Evolutionary conservation across 2,797 vertebrate genomes (phyloP), one percentile per base, ranked within the genome.

Genomic region (Pelochelys cantorii): DNA sequence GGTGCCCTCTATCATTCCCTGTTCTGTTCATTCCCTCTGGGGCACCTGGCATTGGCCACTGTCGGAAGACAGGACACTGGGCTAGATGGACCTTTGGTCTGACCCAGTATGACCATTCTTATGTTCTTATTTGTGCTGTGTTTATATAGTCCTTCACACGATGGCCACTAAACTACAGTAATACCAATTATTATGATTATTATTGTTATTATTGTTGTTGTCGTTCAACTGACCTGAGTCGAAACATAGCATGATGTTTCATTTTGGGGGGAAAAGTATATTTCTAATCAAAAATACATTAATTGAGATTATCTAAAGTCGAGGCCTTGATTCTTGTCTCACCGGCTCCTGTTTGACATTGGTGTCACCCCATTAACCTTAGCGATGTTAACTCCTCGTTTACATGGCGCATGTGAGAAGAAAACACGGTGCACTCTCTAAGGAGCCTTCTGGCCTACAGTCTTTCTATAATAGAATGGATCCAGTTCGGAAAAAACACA

Each of bases 201-300:
- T 68, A 48, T 48, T 48, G 42, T 48, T 48, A 12, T 60, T 57
- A 57, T 54, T 48, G 53, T 54, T 54, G 53, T 57, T 29, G 11
- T 60, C 25, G 20, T 23, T 37, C 34, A 37, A 5, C 37, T 71
- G 65, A 17, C n/a, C n/a, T 22, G 5, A 17, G 18, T 68, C 6
- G 42, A 29, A 52, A 52, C 15, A 96, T 97, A 96, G 87, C 85
- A 90, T 94, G 94, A 96, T 95, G 91, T 83, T 92, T 83, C 91
- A 90, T 92, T 95, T 96, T 17, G 94, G 83, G 92, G 92, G 91
- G 95, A 94, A 94, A 83, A 92, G 95, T 96, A 96, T 85, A 91
- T 90, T 96, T 96, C 87, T 88, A 52, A n/a, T 22, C 81, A 82
- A 79, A 74, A 78, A 77, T 5, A 10, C n/a, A 56, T 15, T 55